Base-by-base conservation (phyloP, 2,113 vertebrate genomes). In the Heterochromis multidens region DNA sequence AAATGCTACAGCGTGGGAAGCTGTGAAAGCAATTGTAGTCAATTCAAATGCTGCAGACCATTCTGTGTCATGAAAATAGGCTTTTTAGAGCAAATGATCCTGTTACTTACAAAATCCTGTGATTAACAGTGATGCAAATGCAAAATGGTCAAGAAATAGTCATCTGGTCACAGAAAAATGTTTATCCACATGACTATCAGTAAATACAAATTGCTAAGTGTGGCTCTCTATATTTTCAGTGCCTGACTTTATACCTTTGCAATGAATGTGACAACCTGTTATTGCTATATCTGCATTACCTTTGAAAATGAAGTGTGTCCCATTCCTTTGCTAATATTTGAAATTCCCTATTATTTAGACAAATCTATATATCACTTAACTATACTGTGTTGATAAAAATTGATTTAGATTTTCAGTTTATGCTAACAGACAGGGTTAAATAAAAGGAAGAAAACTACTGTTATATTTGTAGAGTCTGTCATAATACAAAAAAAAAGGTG, bases 1-100 rank as follows among this genome's bases (percentile, higher is more conserved):
- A 86, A 89, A 94, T 91, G 82, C 59, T 59, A 11, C 59, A 76
- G 91, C 67, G 91, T 90, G 91, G 92, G 89, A 91, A 89, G 91
- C 83, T 92, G 91, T 91, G 89, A 93, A 92, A 85, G 88, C 88
- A 83, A 88, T 91, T 91, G 82, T 70, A 82, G 62, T 91, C 85
- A 54, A 83, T 90, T 89, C 77, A 87, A 79, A 87, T 78, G 43
- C 61, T 70, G 81, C 80, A 27, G 87, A 90, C 87, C 33, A 57
- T 84, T 92, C 82, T 80, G 67, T 77, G 70, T 84, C 31, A 23
- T 85, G 70, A 87, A 91, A 89, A 91, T 79, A 63, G 74, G 57
- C 74, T 81, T 88, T 92, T 92, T 81, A 86, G 59, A 76, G 62
- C 56, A 89, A 84, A 58, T 82, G 88, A 89, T 89, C 70, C 82